These are phyloP conservation scores for Podarcis siculus DNA, from an alignment of 2,797 vertebrate species.

Conservation along the genomic window DNA sequence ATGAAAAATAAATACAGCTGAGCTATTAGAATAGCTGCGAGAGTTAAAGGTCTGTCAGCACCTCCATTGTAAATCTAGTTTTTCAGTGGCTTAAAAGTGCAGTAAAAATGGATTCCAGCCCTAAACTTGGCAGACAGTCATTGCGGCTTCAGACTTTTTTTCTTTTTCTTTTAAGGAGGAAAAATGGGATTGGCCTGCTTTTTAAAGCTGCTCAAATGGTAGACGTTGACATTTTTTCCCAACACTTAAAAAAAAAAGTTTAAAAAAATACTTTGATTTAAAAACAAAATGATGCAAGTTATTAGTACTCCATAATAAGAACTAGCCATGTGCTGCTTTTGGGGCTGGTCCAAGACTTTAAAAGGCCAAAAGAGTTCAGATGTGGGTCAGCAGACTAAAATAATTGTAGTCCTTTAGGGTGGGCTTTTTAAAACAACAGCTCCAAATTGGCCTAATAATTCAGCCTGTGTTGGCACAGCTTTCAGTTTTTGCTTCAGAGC, in stretches of 20 bases:
- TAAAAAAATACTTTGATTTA: slow-evolving; percentile 58
- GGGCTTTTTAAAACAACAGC: slow-evolving; percentile 48
- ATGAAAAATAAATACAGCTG: slow-evolving; percentile 84
- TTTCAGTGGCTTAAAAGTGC: slow-evolving; percentile 78
- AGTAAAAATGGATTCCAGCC: slow-evolving; percentile 78
- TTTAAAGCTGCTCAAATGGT: slow-evolving; percentile 66
- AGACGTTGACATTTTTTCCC: slow-evolving; percentile 63
- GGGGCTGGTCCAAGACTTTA: slow-evolving; percentile 63
- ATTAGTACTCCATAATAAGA: slow-evolving; percentile 73
- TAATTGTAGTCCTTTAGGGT: slow-evolving; percentile 55
- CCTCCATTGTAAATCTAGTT: slow-evolving; percentile 76
- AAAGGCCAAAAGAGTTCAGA: slow-evolving; percentile 67
- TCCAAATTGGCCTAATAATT: slow-evolving; percentile 42
- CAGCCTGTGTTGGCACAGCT: slow-evolving; percentile 1
- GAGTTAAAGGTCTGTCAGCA: slow-evolving; percentile 78
- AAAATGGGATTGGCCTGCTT: slow-evolving; percentile 56
- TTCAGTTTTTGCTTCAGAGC: not conserved
- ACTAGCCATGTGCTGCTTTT: slow-evolving; percentile 63
- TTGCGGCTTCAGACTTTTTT: slow-evolving; percentile 67
- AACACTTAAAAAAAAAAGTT: slow-evolving; percentile 21
- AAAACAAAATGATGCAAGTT: slow-evolving; percentile 70
- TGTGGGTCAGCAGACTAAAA: slow-evolving; percentile 64
- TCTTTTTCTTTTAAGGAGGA: slow-evolving; percentile 57
- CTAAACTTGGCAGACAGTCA: slow-evolving; percentile 75
- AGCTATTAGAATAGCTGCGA: slow-evolving; percentile 74